A percentile compares a stretch with the other conserved stretches of the same genome.
Evolutionary conservation across 1,140 invertebrate species (phyloP).

Genomic region (Daktulosphaira vitifoliae): DNA sequence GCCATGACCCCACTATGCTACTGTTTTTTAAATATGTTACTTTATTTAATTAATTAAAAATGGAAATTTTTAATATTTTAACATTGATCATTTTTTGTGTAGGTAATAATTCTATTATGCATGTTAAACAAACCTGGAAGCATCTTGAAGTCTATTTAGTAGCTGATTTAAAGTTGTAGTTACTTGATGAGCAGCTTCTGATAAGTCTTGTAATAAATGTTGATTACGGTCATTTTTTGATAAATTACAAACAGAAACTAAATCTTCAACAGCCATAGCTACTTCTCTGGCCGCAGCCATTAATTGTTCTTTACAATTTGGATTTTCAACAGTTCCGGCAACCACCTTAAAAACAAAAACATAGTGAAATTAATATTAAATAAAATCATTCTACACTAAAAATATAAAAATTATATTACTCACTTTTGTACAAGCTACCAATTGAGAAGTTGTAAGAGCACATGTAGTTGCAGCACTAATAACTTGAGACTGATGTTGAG

Average conservation of each 20-base stretch:
- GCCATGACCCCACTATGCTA: no score
- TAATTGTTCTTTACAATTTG: constrained; percentile 88
- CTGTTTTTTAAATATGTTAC: no score
- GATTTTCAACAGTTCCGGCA: constrained; percentile 73
- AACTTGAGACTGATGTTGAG: constrained; percentile 74
- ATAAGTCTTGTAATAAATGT: constrained; percentile 62
- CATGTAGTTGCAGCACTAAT: constrained; percentile 93
- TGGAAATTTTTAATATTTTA: neutral
- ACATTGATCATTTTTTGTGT: no score
- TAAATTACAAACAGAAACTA: constrained; percentile 78
- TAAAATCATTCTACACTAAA: neutral
- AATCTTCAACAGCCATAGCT: constrained; percentile 77
- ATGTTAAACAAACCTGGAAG: constrained; percentile 19
- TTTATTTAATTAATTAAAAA: neutral
- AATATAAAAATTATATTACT: constrained; percentile 33
- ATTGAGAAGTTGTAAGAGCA: constrained; percentile 91
- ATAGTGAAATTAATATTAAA: neutral
- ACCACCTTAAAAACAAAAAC: constrained; percentile 51
- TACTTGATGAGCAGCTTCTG: constrained; percentile 77
- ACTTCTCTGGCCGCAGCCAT: constrained; percentile 89
- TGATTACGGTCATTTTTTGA: constrained; percentile 52
- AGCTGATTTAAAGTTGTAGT: constrained; percentile 82
- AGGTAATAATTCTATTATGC: neutral
- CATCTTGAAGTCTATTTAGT: constrained; percentile 52
- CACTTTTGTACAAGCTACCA: constrained; percentile 94